Base-by-base conservation (phyloP, 2,113 vertebrate genomes). In the Pollimyrus isidori region DNA sequence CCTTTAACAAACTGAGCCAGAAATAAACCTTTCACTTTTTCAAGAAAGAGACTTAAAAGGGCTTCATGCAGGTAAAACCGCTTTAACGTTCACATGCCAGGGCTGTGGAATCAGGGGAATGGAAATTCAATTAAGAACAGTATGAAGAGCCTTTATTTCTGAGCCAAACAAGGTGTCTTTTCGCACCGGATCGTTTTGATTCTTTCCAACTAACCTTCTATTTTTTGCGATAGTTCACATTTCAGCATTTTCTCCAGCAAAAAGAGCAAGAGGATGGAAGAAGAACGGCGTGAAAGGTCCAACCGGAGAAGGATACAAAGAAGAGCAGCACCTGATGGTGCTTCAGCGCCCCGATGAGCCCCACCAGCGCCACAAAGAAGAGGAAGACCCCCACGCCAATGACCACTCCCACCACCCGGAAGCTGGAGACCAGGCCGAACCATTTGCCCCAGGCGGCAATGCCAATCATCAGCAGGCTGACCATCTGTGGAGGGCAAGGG, bases 271-370 rank as follows among this genome's bases (percentile, higher is more conserved):
- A 48, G 42, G 42, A 13, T 4, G 17, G 7, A 46, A 45, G 4
- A n/a, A 5, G 23, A 52, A 23, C 6, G 2, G 3, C 9, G 84
- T 45, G n/a, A 50, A 10, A 26, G 0, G 1, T 53, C 7, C 62
- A 73, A 17, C 11, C 2, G 9, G 86, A 21, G 91, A 97, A 99
- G 98, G 98, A 99, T 99, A 99, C 98, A 89, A 99, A 99, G 96
- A 99, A 99, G 0, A 99, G 96, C 93, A 99, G 93, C 85, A 99
- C 97, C 94, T 99, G 98, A 90, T 99, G 97, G 93, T 99, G 98
- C 91, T 97, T 98, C 76, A 99, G 93, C 0, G 98, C 98, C 1
- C 98, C 98, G 0, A 98, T 97, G 89, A 99, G 94, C 19, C 98
- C 98, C 0, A 98, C 97, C 0, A 99, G 91, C 0, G 98, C 98